Conservation (phyloP, 2,797 vertebrate genomes). For the Schizothorax lantsangensis region DNA sequence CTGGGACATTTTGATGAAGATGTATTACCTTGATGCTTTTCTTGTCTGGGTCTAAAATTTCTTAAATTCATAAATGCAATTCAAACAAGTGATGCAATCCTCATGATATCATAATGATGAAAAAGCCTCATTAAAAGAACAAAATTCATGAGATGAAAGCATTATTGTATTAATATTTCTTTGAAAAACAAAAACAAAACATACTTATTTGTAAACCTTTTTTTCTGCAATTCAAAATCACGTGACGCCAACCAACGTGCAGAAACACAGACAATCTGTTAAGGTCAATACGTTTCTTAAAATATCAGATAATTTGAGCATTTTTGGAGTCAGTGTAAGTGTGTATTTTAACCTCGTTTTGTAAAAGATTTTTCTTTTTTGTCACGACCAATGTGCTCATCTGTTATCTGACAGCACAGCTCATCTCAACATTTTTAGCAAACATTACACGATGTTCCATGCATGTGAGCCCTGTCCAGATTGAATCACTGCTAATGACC, state of each 20-base stretch:
- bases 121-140: background rate
- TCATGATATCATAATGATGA: background rate
- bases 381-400: too few relatives aligned
- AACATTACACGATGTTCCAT: background rate
- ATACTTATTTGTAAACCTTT: background rate
- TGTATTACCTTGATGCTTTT: background rate
- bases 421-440: background rate
- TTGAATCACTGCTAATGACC: background rate
- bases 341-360: background rate
- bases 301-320: background rate
- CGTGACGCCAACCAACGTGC: background rate
- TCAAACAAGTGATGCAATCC: background rate
- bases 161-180: background rate
- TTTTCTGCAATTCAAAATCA: background rate
- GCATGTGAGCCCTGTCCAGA: background rate
- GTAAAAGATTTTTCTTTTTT: background rate
- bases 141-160: background rate
- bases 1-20: too few relatives aligned
- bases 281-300: background rate
- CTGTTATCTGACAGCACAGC: background rate
- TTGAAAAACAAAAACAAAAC: background rate
- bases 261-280: background rate
- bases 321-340: background rate
- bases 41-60: background rate
- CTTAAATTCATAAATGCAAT: background rate